Percentiles rank a stretch among this genome's conserved stretches.
phyloP scores from a whole-genome alignment of 2,888 invertebrate genomes.

The Drosophila limbata region DNA sequence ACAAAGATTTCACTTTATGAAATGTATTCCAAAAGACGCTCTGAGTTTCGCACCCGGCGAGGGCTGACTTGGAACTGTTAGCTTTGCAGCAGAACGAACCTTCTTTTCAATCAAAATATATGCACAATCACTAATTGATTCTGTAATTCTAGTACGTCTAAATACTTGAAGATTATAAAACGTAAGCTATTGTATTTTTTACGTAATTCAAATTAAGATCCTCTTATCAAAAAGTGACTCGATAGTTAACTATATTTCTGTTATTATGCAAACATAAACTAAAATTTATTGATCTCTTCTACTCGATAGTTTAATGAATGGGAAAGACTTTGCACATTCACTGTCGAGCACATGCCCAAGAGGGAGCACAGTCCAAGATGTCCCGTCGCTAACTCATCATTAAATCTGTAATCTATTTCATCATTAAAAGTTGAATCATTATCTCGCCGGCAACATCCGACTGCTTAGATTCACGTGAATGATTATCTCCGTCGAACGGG shows the following conservation, averaged over 20 bases:
- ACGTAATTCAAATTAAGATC: conserved; percentile 1
- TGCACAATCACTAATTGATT: not conserved
- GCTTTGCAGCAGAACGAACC: not conserved
- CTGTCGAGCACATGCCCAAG: conserved; percentile 11
- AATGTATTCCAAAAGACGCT: not conserved
- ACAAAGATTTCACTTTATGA: not conserved
- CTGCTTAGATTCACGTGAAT: not conserved
- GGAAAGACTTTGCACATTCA: conserved; percentile 22
- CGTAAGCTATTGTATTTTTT: not conserved
- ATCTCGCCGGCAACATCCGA: not conserved
- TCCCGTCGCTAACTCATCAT: not conserved
- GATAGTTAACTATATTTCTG: not conserved
- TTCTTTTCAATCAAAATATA: conserved; percentile 1
- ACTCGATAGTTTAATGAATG: not conserved
- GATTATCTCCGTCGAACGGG: not conserved
- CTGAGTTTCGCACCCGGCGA: not conserved
- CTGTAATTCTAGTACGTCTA: not conserved
- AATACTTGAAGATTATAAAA: not conserved
- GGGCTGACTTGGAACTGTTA: not conserved
- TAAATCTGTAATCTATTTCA: not conserved
- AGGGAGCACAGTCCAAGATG: conserved; percentile 15
- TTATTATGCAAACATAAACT: not conserved
- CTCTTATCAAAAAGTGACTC: conserved; percentile 1
- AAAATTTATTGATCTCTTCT: not conserved
- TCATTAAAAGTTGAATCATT: conserved; percentile 29